Base-by-base conservation (phyloP, 2,113 vertebrate species). In the Manacus vitellinus region DNA sequence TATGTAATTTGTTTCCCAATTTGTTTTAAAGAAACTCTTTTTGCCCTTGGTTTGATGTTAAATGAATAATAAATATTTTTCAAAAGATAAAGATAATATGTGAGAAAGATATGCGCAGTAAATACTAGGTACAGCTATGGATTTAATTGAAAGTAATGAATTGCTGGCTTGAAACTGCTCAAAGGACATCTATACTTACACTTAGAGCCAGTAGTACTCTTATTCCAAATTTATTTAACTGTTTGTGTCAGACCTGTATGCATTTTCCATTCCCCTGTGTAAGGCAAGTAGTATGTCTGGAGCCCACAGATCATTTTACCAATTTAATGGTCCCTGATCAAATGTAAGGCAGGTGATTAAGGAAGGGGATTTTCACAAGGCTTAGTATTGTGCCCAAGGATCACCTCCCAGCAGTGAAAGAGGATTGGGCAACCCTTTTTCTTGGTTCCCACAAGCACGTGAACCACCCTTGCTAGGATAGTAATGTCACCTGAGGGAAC, bases 371-470 rank as follows among this genome's bases (percentile, higher is more conserved):
- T 71, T 80, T 85, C 51, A 21, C 20, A 14, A 27, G n/a, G 20
- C 27, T 84, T 54, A 37, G 7, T 15, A 14, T 19, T 70, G 30
- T 46, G 31, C 23, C 20, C 54, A 39, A 25, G 28, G 9, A 33
- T 77, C 28, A 33, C 12, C 15, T 82, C 15, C 49, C 41, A 14
- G n/a, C 22, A 66, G 37, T 5, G 18, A 47, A 49, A 41, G 37
- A 31, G 24, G 17, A 21, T 31, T 89, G 14, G 19, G 6, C 12
- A 16, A 5, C 10, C 2, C 6, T 44, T 70, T 21, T 70, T 21
- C 30, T 47, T 55, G 14, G 10, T 10, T 79, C 7, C 27, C 19
- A 2, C 0, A 1, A 61, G 23, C 11, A 2, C 0, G 0, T 27
- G 31, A 56, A 4, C 8, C 10, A 0, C 16, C 27, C 35, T 30